Percentiles rank a stretch among this genome's conserved stretches.
phyloP scores from a whole-genome alignment of 2,888 invertebrate species.

The Hirtodrosophila cameraria region DNA sequence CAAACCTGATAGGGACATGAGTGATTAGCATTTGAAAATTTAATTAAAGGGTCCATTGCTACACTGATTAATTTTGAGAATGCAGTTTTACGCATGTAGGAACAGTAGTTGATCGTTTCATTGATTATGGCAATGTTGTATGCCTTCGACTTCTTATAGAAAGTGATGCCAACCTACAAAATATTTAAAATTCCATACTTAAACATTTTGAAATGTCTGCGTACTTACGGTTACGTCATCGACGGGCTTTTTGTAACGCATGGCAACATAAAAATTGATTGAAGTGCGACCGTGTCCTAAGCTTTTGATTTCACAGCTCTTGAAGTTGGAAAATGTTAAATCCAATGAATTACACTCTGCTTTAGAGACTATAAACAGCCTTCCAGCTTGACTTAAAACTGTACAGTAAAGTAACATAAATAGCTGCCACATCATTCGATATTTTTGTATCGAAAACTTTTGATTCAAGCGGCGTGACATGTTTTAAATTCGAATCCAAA shows the following conservation, averaged over 20 bases:
- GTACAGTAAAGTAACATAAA: neutral
- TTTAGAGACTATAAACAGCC: neutral
- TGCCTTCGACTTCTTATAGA: constrained; percentile 8
- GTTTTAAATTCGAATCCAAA: neutral
- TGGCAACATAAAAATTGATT: constrained; percentile 20
- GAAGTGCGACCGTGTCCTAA: neutral
- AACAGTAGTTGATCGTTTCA: constrained; percentile 31
- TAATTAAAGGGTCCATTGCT: neutral
- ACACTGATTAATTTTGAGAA: neutral
- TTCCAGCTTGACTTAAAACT: neutral
- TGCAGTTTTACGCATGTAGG: neutral
- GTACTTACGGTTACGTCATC: constrained; percentile 48
- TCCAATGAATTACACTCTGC: constrained; percentile 37
- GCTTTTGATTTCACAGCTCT: constrained; percentile 33
- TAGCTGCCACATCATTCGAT: neutral
- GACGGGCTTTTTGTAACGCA: constrained; percentile 32
- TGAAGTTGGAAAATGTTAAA: constrained; percentile 18
- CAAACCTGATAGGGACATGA: constrained; percentile 33
- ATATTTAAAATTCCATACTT: too few relatives aligned
- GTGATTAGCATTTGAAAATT: constrained; percentile 22
- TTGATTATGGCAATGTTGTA: constrained; percentile 19
- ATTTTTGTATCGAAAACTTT: neutral
- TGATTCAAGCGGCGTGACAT: neutral
- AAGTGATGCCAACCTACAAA: constrained; percentile 5
- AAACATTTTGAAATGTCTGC: neutral